Base-by-base conservation (phyloP, 1,140 invertebrate genomes). In the Zaprionus capensis region DNA sequence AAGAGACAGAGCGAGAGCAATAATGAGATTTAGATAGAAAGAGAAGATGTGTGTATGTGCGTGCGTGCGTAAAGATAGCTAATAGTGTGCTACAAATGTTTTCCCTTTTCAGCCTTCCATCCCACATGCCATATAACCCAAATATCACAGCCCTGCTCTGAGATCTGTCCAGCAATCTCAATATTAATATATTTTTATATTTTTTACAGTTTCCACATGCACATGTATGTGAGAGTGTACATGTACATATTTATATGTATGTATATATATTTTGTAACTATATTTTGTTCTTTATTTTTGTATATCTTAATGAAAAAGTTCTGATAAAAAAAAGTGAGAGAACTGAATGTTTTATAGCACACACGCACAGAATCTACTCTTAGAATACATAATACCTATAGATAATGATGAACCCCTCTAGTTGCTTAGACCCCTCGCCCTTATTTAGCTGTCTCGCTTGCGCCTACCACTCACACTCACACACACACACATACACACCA, bases 361-460 rank as follows among this genome's bases (percentile, higher is more conserved):
- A n/a, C 31, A 55, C 22, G 24, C 31, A 26, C 34, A 67, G 57
- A 68, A 58, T 58, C 46, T 9, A 22, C 38, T 63, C 46, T 17
- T 20, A 11, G 15, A 15, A 20, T 31, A 14, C 20, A 17, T 17
- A 34, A 36, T 28, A 17, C 34, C 5, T 31, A 36, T 38, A 17
- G 38, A 44, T 53, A 64, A 31, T 26, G 24, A 26, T 55, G 58
- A n/a, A 34, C 28, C 53, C 28, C 38, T 31, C 26, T 55, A 59
- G 36, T 28, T 63, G 28, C 38, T 49, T 57, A 49, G 20, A 51
- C 20, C 17, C 17, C 17, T 5, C 20, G 11, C 4, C 22, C 68
- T 12, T 69, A 22, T 34, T 61, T 61, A 61, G 66, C 57, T 70
- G 58, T 70, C 71, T 74, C 49, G 51, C 71, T 74, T 74, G 38